Conservation (phyloP, 2,113 vertebrate species). For the Xiphorhynchus elegans region DNA sequence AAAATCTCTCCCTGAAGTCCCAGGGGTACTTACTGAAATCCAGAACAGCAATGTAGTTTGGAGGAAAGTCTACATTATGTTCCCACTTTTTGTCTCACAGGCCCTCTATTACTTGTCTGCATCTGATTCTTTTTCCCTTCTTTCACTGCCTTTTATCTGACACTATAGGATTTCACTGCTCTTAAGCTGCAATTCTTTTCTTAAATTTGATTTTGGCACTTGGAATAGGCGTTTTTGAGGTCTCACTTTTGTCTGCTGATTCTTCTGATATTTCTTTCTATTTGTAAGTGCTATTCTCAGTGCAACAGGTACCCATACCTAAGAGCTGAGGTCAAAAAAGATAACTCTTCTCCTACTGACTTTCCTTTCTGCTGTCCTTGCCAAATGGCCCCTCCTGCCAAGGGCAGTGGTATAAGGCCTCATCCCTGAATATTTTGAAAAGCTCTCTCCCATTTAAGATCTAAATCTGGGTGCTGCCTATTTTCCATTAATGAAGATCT, state of each 20-base stretch:
- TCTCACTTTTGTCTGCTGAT: not conserved
- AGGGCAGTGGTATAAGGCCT: not conserved
- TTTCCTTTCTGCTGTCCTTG: not conserved
- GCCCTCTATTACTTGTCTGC: not conserved
- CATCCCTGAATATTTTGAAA: not conserved
- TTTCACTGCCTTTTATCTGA: constrained; percentile 10
- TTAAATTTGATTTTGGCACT: constrained; percentile 12
- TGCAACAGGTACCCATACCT: not conserved
- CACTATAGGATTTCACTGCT: constrained; percentile 23
- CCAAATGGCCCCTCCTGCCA: not conserved
- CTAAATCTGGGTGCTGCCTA: not conserved
- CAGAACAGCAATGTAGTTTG: not conserved
- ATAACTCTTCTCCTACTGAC: not conserved
- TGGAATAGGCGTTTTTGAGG: not conserved
- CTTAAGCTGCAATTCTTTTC: constrained; percentile 2
- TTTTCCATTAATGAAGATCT: not conserved
- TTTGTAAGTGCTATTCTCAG: not conserved
- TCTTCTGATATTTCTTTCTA: not conserved
- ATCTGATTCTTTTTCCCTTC: not conserved
- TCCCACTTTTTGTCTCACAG: not conserved
- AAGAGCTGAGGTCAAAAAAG: not conserved
- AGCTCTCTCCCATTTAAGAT: not conserved
- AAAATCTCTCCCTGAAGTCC: not conserved
- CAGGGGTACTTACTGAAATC: constrained; percentile 21
- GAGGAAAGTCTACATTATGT: not conserved